These are phyloP conservation scores for Acleris holmiana DNA, from an alignment of 2,888 invertebrate genomes.

Conservation along the genomic window DNA sequence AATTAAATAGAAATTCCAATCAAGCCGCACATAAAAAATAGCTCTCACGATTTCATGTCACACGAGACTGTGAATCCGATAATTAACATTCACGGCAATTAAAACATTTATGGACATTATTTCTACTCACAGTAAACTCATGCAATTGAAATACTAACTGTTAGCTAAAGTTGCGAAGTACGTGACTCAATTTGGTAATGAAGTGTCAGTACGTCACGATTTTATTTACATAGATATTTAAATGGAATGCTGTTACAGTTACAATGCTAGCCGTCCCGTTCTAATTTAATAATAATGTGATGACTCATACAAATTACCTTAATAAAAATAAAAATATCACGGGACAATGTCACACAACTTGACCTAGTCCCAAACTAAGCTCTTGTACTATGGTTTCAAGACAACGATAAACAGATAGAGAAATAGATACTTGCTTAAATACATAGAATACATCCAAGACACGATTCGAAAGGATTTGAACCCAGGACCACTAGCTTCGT, in stretches of 20 bases:
- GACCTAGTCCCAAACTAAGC: too few relatives aligned
- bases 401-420: too few relatives aligned
- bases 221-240: slow-evolving; percentile 45
- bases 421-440: too few relatives aligned
- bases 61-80: slow-evolving; percentile 22
- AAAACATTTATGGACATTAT: slow-evolving; percentile 31
- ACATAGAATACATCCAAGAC: too few relatives aligned
- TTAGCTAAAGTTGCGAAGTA: slow-evolving; percentile 75
- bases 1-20: slow-evolving; percentile 2
- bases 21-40: slow-evolving; percentile 2
- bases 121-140: slow-evolving; percentile 41
- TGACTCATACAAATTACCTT: slow-evolving; percentile 5
- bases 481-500: too few relatives aligned
- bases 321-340: too few relatives aligned
- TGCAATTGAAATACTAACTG: slow-evolving; percentile 62
- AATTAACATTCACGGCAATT: slow-evolving; percentile 26
- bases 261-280: slow-evolving; percentile 32
- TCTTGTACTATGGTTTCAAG: too few relatives aligned
- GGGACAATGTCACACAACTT: too few relatives aligned
- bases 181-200: slow-evolving; percentile 75
- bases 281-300: slow-evolving; percentile 21
- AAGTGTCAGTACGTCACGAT: slow-evolving; percentile 63
- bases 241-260: slow-evolving; percentile 44
- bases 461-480: too few relatives aligned
- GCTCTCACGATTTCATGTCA: slow-evolving; percentile 25